These are phyloP conservation scores for Forbesichthys agassizii DNA, from an alignment of 2,113 vertebrate species.

Conservation along the genomic window DNA sequence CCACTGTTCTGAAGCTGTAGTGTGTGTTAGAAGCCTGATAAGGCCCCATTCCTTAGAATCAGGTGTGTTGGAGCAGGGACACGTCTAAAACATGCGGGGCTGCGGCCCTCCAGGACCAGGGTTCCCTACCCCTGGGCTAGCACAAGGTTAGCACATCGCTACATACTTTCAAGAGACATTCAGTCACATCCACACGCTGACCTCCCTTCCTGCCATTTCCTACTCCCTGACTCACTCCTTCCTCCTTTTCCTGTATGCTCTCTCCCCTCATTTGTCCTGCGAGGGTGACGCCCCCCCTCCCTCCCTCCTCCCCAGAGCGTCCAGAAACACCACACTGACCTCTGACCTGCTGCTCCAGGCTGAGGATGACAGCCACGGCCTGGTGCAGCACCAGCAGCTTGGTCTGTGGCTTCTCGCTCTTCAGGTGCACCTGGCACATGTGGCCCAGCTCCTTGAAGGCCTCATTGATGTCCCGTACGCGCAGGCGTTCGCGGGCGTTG, in stretches of 20 bases:
- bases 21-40: too few species aligned
- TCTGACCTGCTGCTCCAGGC: conserved; percentile 97
- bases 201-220: background rate
- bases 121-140: background rate
- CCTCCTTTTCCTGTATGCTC: background rate
- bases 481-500: conserved; percentile 91
- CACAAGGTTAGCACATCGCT: background rate
- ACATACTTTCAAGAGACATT: background rate
- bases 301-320: background rate
- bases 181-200: background rate
- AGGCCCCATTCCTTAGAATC: too few species aligned
- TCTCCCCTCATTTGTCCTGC: background rate
- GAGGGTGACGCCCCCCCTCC: background rate
- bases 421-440: conserved; percentile 95
- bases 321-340: conserved; percentile 70
- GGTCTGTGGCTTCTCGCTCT: conserved; percentile 97
- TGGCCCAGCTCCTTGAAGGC: conserved; percentile 97
- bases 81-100: too few species aligned
- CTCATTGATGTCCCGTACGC: conserved; percentile 95
- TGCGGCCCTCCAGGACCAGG: too few species aligned
- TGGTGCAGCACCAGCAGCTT: conserved; percentile 98
- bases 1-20: too few species aligned
- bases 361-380: conserved; percentile 95
- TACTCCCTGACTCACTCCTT: background rate
- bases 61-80: too few species aligned